Evolutionary conservation across 2,888 invertebrate genomes (phyloP).

Genomic region (Tanytarsus gracilentus): DNA sequence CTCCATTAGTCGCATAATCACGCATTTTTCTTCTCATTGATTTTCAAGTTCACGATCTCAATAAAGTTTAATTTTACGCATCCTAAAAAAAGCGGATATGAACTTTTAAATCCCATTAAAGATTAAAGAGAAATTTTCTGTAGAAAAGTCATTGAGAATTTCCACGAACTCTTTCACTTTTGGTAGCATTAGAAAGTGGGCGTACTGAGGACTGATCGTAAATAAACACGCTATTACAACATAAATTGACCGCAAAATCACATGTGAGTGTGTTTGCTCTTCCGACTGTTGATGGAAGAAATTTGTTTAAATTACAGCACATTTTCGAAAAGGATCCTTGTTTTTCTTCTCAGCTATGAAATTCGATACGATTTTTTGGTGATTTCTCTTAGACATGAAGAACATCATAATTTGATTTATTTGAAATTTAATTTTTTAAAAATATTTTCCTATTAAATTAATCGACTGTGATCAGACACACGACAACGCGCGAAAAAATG

Average conservation of each 20-base stretch:
- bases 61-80: neutral
- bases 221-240: conserved; percentile 1
- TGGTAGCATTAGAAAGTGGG: conserved; percentile 3
- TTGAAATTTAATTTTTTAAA: too few species aligned
- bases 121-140: neutral
- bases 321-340: too few species aligned
- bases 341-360: too few species aligned
- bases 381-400: too few species aligned
- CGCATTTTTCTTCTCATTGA: neutral
- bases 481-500: too few species aligned
- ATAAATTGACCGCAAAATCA: conserved; percentile 16
- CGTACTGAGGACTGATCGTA: conserved; percentile 8
- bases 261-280: too few species aligned
- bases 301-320: too few species aligned
- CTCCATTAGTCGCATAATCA: neutral
- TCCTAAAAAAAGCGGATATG: neutral
- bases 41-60: conserved; percentile 21
- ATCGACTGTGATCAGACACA: too few species aligned
- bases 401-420: too few species aligned
- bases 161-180: conserved; percentile 1
- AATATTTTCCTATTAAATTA: too few species aligned
- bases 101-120: neutral
- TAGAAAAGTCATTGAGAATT: conserved; percentile 10
- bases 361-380: too few species aligned
- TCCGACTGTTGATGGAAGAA: too few species aligned